Evolutionary conservation across 2,113 vertebrate genomes (phyloP), one percentile per base, ranked within the genome.

Genomic region (Piaya cayana): DNA sequence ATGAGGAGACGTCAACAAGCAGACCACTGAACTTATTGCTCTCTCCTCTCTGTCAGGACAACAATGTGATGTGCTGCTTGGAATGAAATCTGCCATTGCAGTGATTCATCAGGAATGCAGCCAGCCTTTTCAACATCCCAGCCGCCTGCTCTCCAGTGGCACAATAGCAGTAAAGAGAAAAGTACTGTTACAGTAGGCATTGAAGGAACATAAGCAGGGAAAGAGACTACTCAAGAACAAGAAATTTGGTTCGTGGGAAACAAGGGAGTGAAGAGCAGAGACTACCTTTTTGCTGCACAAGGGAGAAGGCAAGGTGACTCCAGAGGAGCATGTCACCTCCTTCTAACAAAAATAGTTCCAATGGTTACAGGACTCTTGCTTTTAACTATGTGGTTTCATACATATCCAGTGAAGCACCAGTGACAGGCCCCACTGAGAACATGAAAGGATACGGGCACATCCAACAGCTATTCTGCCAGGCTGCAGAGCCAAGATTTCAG

Each of bases 351-450:
- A 97, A 79, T 70, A 67, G 78, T 87, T 94, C 91, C 95, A 92
- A 82, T 1, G 84, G 95, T 91, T 91, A 95, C 94, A 90, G 75
- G 78, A 95, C 71, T 55, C 75, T 92, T 77, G 67, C 67, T 86
- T 82, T 93, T 77, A 95, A 62, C 87, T 92, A 95, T 96, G 95
- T 90, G 50, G n/a, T 85, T 59, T 94, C 70, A 52, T 43, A 70
- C 27, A 89, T 37, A 77, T 8, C 70, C 67, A 70, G 75, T 82
- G 63, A 95, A 82, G 70, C 34, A 88, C n/a, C 60, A 92, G 42
- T 93, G 91, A 95, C 90, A 95, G 82, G 92, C 37, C 71, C 82
- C 90, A 95, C 90, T 94, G 95, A 94, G 96, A 95, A 96, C 82
- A 88, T 97, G 96, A 97, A 97, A 96, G 94, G 96, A 80, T 88